Evolutionary conservation across 2,797 vertebrate species (phyloP), one percentile per base, ranked within the genome.

Genomic region (Chelidonichthys spinosus): DNA sequence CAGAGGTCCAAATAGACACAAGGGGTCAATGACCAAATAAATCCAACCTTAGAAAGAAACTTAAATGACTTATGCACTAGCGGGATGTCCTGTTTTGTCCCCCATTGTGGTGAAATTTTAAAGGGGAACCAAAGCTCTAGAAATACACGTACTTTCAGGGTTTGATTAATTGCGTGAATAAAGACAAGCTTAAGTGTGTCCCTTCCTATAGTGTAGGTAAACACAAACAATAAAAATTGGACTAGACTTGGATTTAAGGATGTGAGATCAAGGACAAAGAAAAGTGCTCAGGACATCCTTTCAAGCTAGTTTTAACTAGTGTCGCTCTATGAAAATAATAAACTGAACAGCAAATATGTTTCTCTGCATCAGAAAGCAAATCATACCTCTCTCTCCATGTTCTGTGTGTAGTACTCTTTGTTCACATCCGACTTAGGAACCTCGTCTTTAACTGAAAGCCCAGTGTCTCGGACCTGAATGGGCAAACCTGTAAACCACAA

Each of bases 321-420:
- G 6, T 32, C 59, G 39, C 7, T 43, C 1, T n/a, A 52, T 47
- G 14, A 42, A 15, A 60, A 61, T 59, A 56, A 18, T 17, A 7
- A 58, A 35, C 25, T 9, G 5, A 64, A 40, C 46, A 44, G 15
- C 15, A 55, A 37, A 43, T 0, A 9, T 8, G 25, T 44, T 14
- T 58, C 4, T 1, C 4, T 40, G 11, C 1, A 15, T 52, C 4
- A 49, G 1, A 67, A 53, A 61, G 40, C 15, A 80, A 25, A 6
- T 32, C 13, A 3, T 84, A 98, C 98, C 95, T 99, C 98, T 94
- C 98, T 93, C 78, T 99, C 98, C 97, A 98, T 98, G 87, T 99
- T 99, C 90, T 99, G 98, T 39, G 98, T 99, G 89, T 99, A 99
- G 82, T 98, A 99, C 11, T 99, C 98, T 87, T 99, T 99, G 86